A percentile compares a stretch with the other conserved stretches of the same genome.
Conservation (phyloP, 2,888 invertebrate genomes). For the Nephrotoma appendiculata region DNA sequence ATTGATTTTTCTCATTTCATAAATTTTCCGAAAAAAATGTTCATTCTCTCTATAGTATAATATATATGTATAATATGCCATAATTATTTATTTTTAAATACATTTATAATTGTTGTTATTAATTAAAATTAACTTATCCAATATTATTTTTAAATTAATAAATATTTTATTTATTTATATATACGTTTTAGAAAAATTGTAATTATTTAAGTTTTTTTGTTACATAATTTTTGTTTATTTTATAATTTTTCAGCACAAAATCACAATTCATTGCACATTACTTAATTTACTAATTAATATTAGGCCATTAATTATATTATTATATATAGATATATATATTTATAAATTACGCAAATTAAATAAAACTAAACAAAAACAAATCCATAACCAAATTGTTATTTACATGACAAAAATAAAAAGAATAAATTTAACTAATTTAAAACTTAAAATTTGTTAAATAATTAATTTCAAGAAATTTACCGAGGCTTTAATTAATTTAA, state of each 20-base stretch:
- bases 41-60: background rate
- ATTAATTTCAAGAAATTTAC: background rate
- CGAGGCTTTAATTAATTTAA: background rate
- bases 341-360: background rate
- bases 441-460: background rate
- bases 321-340: background rate
- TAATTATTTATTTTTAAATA: background rate
- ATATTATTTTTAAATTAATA: background rate
- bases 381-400: background rate
- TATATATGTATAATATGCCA: background rate
- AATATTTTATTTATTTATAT: background rate
- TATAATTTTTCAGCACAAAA: background rate
- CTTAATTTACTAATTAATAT: background rate
- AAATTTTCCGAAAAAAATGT: background rate
- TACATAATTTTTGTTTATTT: background rate
- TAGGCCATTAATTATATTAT: background rate
- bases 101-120: background rate
- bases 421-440: background rate
- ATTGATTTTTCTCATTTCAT: background rate
- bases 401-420: background rate
- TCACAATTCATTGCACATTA: constrained; percentile 5
- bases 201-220: background rate
- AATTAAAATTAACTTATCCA: background rate
- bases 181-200: background rate
- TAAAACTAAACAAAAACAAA: background rate